Percentiles rank a stretch among this genome's conserved stretches.
These are phyloP conservation scores for Xerus inauris DNA, from an alignment of 2,113 vertebrate species.

Conservation along the genomic window DNA sequence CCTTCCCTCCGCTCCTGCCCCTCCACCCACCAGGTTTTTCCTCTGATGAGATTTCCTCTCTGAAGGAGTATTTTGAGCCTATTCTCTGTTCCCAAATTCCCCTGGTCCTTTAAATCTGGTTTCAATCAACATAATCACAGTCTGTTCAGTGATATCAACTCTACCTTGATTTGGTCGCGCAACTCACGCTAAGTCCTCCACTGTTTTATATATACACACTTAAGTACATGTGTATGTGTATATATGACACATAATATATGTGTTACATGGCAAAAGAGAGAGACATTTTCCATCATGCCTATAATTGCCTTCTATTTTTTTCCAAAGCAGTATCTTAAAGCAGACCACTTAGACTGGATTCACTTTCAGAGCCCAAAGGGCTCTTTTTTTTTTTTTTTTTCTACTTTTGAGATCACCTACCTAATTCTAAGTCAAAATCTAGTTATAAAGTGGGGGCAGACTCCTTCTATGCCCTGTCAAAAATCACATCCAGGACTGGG, in stretches of 20 bases:
- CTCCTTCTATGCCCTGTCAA: background rate
- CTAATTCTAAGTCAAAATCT: background rate
- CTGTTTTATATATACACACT: conserved; percentile 49
- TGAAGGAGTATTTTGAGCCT: conserved; percentile 50
- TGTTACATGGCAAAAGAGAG: background rate
- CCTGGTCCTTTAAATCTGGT: conserved; percentile 69
- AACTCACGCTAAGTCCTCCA: conserved; percentile 3
- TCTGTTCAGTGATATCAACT: conserved; percentile 55
- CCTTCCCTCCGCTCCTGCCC: background rate
- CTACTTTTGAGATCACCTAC: background rate
- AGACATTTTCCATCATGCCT: background rate
- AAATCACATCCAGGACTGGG: background rate
- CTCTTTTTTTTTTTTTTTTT: too few species aligned
- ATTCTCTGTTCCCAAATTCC: conserved; percentile 54
- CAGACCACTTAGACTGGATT: background rate
- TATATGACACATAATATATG: background rate
- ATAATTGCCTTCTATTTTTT: conserved; percentile 40
- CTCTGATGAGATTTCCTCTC: conserved; percentile 69
- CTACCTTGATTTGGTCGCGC: conserved; percentile 66
- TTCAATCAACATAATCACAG: conserved; percentile 74
- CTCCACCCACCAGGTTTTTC: background rate
- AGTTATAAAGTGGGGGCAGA: background rate
- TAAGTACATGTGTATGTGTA: background rate
- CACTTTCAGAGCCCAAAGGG: background rate
- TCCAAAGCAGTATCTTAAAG: conserved; percentile 34